Percentiles rank a stretch among this genome's conserved stretches.
phyloP scores from a whole-genome alignment of 2,888 invertebrate genomes.

The Lacanobia wlatinum region DNA sequence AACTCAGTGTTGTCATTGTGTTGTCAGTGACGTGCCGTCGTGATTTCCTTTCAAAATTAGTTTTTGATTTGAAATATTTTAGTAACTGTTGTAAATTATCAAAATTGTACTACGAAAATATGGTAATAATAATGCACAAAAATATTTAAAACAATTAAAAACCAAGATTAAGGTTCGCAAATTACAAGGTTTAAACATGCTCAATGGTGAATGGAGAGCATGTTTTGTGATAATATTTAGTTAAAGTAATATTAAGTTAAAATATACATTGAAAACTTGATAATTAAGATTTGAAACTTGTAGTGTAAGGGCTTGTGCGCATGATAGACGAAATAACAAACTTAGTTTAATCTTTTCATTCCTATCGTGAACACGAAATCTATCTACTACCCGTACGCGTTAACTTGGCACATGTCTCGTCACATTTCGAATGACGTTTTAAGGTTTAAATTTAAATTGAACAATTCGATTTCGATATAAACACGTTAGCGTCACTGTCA shows the following conservation, averaged over 20 bases:
- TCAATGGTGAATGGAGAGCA: conserved; percentile 4
- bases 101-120: background rate
- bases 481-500: no score
- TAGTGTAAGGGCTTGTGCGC: background rate
- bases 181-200: conserved; percentile 1
- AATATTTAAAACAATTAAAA: no score
- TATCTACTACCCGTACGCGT: no score
- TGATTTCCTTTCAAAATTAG: background rate
- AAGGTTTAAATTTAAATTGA: no score
- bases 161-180: background rate
- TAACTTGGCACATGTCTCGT: no score
- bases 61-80: background rate
- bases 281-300: background rate
- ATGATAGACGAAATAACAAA: background rate
- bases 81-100: background rate
- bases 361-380: background rate
- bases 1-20: background rate
- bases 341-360: background rate
- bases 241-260: background rate
- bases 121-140: background rate
- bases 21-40: background rate
- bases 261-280: background rate
- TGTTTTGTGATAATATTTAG: conserved; percentile 38
- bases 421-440: no score
- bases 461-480: no score